Base-by-base conservation (phyloP, 1,140 invertebrate species). In the Mycetomoellerius zeteki region DNA sequence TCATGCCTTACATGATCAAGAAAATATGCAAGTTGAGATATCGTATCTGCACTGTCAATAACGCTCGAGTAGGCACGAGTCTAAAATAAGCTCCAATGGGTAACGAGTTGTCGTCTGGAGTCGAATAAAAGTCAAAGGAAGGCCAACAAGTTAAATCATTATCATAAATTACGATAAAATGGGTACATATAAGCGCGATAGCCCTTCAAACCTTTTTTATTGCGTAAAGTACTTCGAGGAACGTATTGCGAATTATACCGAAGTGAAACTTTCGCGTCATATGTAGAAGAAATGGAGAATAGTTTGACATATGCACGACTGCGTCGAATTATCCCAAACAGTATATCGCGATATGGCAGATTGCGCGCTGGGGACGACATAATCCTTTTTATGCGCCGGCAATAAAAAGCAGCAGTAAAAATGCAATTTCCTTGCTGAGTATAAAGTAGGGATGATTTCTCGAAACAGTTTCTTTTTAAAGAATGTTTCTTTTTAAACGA, bases 321-420 rank as follows among this genome's bases (percentile, higher is more conserved):
- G 33, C 47, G 69, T 54, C 30, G 54, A 84, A 84, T 84, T 84
- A 84, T 12, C 56, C 19, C 14, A 60, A 50, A 81, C 60, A 75
- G 56, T 64, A 75, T 62, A 62, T 62, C 19, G 47, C 43, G 54
- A 75, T 60, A 75, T 30, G 69, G 56, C 54, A 75, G 69, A 84
- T 84, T 62, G 80, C 37, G 69, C 80, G 8, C n/a, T 24, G 69
- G 69, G 69, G 56, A 75, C 37, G 37, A 60, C 37, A 84, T 84
- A 84, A 84, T 84, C 80, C 69, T 84, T 75, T 75, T 84, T 84
- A 84, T 84, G 71, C 69, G 54, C 10, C 43, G 54, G 69, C 69
- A 75, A 84, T 84, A 84, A 75, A 84, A 84, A 30, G 7, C 80
- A n/a, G 69, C 54, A 73, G 80, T 84, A 75, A 84, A 84, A 84